These are phyloP conservation scores for Nibea albiflora DNA, from an alignment of 2,113 vertebrate species.

Conservation along the genomic window DNA sequence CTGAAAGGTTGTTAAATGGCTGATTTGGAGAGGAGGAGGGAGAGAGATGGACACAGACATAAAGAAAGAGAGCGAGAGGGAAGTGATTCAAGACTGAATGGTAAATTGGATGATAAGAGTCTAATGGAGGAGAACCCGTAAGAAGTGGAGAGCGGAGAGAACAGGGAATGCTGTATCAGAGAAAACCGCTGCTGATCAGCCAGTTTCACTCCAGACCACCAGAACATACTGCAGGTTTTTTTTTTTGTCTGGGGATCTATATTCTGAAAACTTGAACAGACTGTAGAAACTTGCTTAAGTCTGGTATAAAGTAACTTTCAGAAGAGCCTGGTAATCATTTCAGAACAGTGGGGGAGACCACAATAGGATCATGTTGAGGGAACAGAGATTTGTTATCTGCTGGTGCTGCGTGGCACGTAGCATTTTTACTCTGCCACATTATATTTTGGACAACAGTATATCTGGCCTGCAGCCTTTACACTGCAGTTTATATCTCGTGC, in stretches of 20 bases:
- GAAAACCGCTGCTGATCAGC: conserved; percentile 49
- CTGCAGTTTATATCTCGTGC: background rate
- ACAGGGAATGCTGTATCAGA: conserved; percentile 59
- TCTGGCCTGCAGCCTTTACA: background rate
- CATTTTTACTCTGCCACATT: background rate
- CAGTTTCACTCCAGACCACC: conserved; percentile 43
- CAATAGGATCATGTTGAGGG: background rate
- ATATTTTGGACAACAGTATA: background rate
- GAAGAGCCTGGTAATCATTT: conserved; percentile 43
- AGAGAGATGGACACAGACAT: conserved; percentile 32
- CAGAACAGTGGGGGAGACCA: background rate
- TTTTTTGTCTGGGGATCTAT: conserved; percentile 5
- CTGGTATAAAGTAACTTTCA: conserved; percentile 29
- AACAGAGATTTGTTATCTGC: background rate
- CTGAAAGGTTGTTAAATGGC: conserved; percentile 54
- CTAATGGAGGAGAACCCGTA: conserved; percentile 57
- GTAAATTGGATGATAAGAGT: conserved; percentile 57
- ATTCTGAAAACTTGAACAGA: conserved; percentile 15
- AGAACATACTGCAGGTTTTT: conserved; percentile 17
- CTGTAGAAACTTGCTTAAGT: conserved; percentile 14
- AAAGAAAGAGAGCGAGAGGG: conserved; percentile 35
- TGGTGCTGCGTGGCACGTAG: background rate
- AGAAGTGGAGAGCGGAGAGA: conserved; percentile 23
- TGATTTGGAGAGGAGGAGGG: conserved; percentile 51
- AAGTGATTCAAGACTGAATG: conserved; percentile 54